A percentile compares a stretch with the other conserved stretches of the same genome.
Conservation (phyloP, 1,140 invertebrate genomes). For the Cepaea nemoralis region DNA sequence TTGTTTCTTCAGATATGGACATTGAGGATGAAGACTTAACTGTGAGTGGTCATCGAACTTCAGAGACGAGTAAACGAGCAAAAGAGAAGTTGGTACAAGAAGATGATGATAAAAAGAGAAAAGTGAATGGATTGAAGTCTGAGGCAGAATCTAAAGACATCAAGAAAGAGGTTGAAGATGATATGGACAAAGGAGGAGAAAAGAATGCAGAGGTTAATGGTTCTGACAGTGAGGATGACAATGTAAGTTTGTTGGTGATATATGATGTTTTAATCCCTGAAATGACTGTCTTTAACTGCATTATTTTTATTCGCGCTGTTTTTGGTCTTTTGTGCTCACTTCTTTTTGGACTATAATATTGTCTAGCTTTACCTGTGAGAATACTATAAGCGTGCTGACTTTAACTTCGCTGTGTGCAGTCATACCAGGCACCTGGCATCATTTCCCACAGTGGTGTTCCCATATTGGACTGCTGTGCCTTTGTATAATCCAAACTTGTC, state of each 20-base stretch:
- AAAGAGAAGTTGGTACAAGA: conserved; percentile 45
- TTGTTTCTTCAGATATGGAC: conserved; percentile 50
- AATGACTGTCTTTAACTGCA: too few relatives aligned
- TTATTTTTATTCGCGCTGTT: too few relatives aligned
- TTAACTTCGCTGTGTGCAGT: too few relatives aligned
- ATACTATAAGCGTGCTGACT: too few relatives aligned
- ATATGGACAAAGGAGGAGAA: conserved; percentile 13
- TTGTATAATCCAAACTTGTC: too few relatives aligned
- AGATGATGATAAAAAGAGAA: conserved; percentile 17
- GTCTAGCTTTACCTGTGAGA: too few relatives aligned
- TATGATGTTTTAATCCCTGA: too few relatives aligned
- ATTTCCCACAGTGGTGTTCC: too few relatives aligned
- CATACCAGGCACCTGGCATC: too few relatives aligned
- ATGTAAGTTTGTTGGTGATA: conserved; percentile 38
- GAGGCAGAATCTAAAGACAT: conserved; percentile 12
- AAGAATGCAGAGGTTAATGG: not conserved
- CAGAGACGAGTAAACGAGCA: conserved; percentile 46
- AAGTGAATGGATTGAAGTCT: conserved; percentile 46
- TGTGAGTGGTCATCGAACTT: conserved; percentile 39
- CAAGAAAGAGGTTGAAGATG: conserved; percentile 21
- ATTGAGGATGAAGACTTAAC: conserved; percentile 49
- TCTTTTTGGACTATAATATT: too few relatives aligned
- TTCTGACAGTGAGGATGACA: conserved; percentile 45
- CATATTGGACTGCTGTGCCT: too few relatives aligned
- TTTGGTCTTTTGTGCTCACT: too few relatives aligned